Evolutionary conservation across 2,888 invertebrate species (phyloP).

Genomic region (Cerastis leucographa): DNA sequence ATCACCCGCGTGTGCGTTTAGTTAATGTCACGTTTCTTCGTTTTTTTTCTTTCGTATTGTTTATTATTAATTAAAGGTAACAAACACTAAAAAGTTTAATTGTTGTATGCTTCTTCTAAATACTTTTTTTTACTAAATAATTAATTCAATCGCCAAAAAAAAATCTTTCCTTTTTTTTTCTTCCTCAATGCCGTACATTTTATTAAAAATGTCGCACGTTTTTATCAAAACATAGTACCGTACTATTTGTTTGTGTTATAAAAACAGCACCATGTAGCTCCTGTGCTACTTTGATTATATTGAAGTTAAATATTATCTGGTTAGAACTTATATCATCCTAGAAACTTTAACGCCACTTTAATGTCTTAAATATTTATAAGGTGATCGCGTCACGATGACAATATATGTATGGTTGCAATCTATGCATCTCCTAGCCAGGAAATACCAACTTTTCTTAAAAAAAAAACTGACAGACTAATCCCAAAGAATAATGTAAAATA

Average conservation of each 20-base stretch:
- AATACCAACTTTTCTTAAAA: too few relatives aligned
- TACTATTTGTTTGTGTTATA: not conserved
- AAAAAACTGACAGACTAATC: too few relatives aligned
- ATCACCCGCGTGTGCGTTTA: not conserved
- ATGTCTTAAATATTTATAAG: too few relatives aligned
- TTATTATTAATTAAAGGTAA: not conserved
- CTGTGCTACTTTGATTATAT: too few relatives aligned
- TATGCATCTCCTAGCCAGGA: too few relatives aligned
- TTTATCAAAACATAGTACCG: not conserved
- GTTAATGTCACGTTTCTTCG: not conserved
- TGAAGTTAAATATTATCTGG: too few relatives aligned
- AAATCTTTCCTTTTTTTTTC: not conserved
- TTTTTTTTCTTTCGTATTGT: not conserved
- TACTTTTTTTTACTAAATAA: not conserved
- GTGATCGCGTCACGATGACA: too few relatives aligned
- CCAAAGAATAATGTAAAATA: too few relatives aligned
- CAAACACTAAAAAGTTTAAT: not conserved
- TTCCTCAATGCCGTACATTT: not conserved
- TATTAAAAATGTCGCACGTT: not conserved
- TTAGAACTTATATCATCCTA: not conserved
- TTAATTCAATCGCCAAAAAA: not conserved
- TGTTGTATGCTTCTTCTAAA: not conserved
- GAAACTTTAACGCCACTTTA: too few relatives aligned
- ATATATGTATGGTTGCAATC: too few relatives aligned
- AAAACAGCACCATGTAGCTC: too few relatives aligned